Evolutionary conservation across 2,888 invertebrate species (phyloP).

Genomic region (Eristalis tenax): DNA sequence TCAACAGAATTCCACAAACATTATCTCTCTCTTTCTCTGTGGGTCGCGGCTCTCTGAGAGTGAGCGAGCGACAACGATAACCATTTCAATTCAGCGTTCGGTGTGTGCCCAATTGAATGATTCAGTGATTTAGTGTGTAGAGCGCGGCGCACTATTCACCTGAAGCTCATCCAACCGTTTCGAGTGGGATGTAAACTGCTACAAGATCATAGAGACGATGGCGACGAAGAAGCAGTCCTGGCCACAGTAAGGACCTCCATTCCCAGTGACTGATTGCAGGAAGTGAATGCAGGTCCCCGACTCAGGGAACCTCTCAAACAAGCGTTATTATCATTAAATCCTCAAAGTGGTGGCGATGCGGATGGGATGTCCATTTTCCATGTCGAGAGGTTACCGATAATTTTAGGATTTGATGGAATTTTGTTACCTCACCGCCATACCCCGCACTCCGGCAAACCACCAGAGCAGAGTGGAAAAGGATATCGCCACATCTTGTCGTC

Average conservation of each 20-base stretch:
- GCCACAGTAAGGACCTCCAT: constrained; percentile 19
- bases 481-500: constrained; percentile 37
- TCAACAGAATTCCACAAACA: constrained; percentile 57
- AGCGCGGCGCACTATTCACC: constrained; percentile 19
- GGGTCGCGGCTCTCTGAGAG: too few relatives aligned
- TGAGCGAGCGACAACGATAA: not conserved
- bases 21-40: not conserved
- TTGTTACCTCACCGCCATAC: not conserved
- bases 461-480: not conserved
- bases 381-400: constrained; percentile 12
- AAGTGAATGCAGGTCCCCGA: constrained; percentile 51
- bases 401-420: constrained; percentile 40
- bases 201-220: constrained; percentile 27
- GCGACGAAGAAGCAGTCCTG: not conserved
- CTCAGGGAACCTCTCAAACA: constrained; percentile 34
- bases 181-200: constrained; percentile 34
- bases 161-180: constrained; percentile 35
- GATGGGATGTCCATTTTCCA: constrained; percentile 21
- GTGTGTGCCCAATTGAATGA: constrained; percentile 57
- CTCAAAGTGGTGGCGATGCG: constrained; percentile 1
- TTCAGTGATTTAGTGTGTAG: constrained; percentile 58
- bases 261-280: not conserved
- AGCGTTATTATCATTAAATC: constrained; percentile 57
- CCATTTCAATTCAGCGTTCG: constrained; percentile 11
- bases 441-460: not conserved